These are phyloP conservation scores for Drosophila fulvimacula DNA, from an alignment of 2,888 invertebrate genomes.

Conservation along the genomic window DNA sequence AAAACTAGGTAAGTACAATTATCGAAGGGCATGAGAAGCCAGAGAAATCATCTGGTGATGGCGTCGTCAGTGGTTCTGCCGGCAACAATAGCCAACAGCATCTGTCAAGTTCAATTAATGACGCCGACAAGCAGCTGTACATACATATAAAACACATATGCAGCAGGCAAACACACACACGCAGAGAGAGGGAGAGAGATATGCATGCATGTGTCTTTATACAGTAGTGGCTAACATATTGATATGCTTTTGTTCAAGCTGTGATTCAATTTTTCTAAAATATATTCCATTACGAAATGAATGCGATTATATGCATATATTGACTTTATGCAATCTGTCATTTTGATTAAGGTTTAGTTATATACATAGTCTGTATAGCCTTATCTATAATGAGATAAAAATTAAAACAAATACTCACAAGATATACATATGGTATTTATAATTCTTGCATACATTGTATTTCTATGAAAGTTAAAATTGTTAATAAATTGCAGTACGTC, in stretches of 20 bases:
- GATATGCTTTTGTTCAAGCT: background rate
- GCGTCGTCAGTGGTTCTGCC: constrained; percentile 30
- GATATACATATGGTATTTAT: constrained; percentile 1
- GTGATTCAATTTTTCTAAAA: background rate
- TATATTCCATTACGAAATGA: background rate
- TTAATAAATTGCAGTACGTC: background rate
- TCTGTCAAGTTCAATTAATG: constrained; percentile 62
- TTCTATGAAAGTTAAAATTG: background rate
- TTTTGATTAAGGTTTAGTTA: background rate
- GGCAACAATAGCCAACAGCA: constrained; percentile 31
- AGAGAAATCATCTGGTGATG: constrained; percentile 45
- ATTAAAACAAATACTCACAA: background rate
- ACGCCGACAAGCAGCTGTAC: constrained; percentile 30
- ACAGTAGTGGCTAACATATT: constrained; percentile 10
- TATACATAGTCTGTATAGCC: background rate
- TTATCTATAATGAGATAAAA: constrained; percentile 1
- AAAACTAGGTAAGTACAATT: constrained; percentile 81
- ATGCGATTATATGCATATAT: background rate
- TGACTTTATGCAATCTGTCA: background rate
- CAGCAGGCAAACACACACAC: background rate
- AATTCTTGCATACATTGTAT: background rate
- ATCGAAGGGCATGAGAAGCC: constrained; percentile 48
- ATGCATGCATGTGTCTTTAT: background rate
- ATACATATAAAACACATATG: constrained; percentile 4
- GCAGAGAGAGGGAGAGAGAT: background rate